Conservation (phyloP, 2,888 invertebrate genomes). For the Scrobipalpa atriplicella region DNA sequence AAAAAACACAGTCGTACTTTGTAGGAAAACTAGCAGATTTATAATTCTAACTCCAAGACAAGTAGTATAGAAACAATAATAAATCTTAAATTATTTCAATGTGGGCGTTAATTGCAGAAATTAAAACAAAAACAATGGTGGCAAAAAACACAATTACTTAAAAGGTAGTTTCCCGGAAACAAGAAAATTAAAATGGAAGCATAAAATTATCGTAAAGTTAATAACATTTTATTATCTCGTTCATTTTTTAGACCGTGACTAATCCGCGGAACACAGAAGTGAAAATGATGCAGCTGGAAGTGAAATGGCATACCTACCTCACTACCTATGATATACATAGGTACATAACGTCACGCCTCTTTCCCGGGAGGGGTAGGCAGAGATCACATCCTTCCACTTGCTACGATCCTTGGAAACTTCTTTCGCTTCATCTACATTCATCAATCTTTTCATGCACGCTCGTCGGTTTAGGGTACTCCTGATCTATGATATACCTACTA, state of each 20-base stretch:
- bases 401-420: too few relatives aligned
- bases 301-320: conserved; percentile 9
- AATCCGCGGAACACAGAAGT: conserved; percentile 15
- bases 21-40: too few relatives aligned
- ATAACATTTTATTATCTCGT: conserved; percentile 23
- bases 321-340: too few relatives aligned
- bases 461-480: too few relatives aligned
- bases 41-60: too few relatives aligned
- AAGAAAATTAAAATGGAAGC: conserved; percentile 15
- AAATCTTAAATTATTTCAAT: neutral
- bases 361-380: neutral
- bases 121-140: neutral
- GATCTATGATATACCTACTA: too few relatives aligned
- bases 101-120: neutral
- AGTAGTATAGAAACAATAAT: too few relatives aligned
- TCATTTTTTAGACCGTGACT: conserved; percentile 21
- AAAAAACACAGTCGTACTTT: too few relatives aligned
- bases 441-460: too few relatives aligned
- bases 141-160: conserved; percentile 5
- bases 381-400: too few relatives aligned
- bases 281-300: neutral
- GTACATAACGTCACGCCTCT: conserved; percentile 39
- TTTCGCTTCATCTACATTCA: too few relatives aligned
- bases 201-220: conserved; percentile 18
- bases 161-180: conserved; percentile 16